phyloP scores from a whole-genome alignment of 2,888 invertebrate species.

The Idaea straminata region DNA sequence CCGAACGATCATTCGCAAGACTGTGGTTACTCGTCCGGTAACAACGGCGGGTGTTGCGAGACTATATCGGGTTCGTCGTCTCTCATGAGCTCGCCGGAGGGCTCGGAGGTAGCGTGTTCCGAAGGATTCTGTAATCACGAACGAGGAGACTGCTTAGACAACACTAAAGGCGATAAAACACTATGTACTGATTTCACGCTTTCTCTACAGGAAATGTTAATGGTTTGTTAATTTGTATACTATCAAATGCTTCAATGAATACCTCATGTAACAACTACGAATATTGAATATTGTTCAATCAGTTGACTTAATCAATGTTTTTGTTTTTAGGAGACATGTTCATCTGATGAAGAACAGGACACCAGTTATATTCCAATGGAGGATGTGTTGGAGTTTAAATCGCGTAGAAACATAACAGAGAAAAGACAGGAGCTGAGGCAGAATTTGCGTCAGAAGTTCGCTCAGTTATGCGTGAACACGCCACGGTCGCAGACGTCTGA shows the following conservation, averaged over 20 bases:
- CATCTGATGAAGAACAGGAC: constrained; percentile 88
- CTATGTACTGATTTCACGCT: constrained; percentile 78
- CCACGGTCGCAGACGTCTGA: constrained; percentile 46
- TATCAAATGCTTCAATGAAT: not conserved
- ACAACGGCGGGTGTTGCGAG: constrained; percentile 86
- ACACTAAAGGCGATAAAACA: constrained; percentile 62
- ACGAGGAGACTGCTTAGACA: constrained; percentile 70
- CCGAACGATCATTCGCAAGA: constrained; percentile 88
- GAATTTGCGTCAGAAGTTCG: constrained; percentile 90
- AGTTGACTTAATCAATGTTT: not conserved
- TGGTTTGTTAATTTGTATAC: constrained; percentile 76
- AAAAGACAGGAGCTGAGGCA: constrained; percentile 91
- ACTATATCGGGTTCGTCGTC: constrained; percentile 87
- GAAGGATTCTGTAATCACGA: constrained; percentile 93
- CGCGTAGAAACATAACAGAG: constrained; percentile 88
- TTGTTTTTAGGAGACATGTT: constrained; percentile 84
- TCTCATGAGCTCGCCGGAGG: constrained; percentile 91
- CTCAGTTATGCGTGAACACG: constrained; percentile 85
- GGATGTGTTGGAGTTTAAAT: constrained; percentile 92
- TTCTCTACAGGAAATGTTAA: constrained; percentile 88
- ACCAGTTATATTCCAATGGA: constrained; percentile 92
- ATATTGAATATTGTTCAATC: not conserved
- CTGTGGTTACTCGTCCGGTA: constrained; percentile 93
- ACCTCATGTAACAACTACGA: not conserved
- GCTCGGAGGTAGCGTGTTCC: constrained; percentile 93